Base-by-base conservation (phyloP, 2,888 invertebrate genomes). In the Hirtodrosophila duncani region DNA sequence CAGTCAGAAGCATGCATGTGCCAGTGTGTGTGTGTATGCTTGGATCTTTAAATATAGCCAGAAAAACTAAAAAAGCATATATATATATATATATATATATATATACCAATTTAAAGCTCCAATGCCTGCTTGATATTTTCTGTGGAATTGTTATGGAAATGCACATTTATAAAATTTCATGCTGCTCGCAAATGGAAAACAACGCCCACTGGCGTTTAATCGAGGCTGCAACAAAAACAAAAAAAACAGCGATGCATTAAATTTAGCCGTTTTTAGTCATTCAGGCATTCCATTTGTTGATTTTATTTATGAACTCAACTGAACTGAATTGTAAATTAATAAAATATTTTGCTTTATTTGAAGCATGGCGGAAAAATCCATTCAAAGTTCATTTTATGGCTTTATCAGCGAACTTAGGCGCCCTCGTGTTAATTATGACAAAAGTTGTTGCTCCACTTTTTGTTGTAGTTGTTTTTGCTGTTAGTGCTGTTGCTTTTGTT, bases 141-240 rank as follows among this genome's bases (percentile, higher is more conserved):
- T n/a, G n/a, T n/a, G n/a, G n/a, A n/a, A n/a, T n/a, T n/a, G n/a
- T n/a, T n/a, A n/a, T n/a, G n/a, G n/a, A n/a, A n/a, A 55, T 53
- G 49, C 29, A 37, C 14, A 60, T 55, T 48, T 36, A 38, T n/a
- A n/a, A n/a, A n/a, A n/a, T n/a, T n/a, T n/a, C n/a, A n/a, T n/a
- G n/a, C n/a, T n/a, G n/a, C n/a, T n/a, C n/a, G n/a, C n/a, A n/a
- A n/a, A n/a, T n/a, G n/a, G n/a, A n/a, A n/a, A n/a, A n/a, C 77
- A 57, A 60, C 79, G 61, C 63, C 63, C 74, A 74, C 81, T 74
- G 60, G 67, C 52, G 42, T 75, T 79, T 70, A 71, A 75, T 70
- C 31, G 14, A 10, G 14, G 13, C 42, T 26, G 16, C 26, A 42
- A n/a, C 30, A 30, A 26, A 11, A 8, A 33, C 26, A 42, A 13